Percentiles rank a stretch among this genome's conserved stretches.
These are phyloP conservation scores for Podocnemis expansa DNA, from an alignment of 2,113 vertebrate species.

Conservation along the genomic window DNA sequence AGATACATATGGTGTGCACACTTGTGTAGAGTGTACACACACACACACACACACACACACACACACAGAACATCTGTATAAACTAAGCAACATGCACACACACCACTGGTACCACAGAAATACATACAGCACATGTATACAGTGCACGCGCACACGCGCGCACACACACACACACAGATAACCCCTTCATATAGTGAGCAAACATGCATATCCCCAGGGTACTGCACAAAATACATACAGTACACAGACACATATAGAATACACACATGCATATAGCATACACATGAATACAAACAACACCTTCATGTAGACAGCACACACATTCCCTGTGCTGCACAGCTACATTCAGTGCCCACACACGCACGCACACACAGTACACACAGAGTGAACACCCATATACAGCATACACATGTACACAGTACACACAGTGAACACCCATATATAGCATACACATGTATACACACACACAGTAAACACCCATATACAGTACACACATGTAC, in stretches of 20 bases:
- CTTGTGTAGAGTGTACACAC: not conserved
- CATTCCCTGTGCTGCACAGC: fast-evolving
- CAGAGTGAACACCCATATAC: too few species aligned
- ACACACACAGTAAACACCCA: too few species aligned
- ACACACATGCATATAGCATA: not conserved
- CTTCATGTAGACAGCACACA: not conserved
- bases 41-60: not conserved
- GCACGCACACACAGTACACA: too few species aligned
- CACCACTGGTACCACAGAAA: too few species aligned
- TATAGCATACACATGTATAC: too few species aligned
- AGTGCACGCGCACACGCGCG: not conserved
- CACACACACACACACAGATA: not conserved
- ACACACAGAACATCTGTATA: not conserved
- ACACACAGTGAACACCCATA: too few species aligned
- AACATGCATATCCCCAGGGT: too few species aligned
- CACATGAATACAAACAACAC: not conserved
- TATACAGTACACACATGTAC: too few species aligned
- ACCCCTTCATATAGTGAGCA: not conserved
- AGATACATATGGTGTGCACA: not conserved
- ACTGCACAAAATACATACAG: too few species aligned
- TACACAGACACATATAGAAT: too few species aligned
- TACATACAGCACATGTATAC: not conserved
- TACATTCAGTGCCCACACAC: fast-evolving
- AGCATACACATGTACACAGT: too few species aligned
- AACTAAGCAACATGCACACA: too few species aligned